These are phyloP conservation scores for Pseudochaenichthys georgianus DNA, from an alignment of 2,797 vertebrate genomes.

Conservation along the genomic window DNA sequence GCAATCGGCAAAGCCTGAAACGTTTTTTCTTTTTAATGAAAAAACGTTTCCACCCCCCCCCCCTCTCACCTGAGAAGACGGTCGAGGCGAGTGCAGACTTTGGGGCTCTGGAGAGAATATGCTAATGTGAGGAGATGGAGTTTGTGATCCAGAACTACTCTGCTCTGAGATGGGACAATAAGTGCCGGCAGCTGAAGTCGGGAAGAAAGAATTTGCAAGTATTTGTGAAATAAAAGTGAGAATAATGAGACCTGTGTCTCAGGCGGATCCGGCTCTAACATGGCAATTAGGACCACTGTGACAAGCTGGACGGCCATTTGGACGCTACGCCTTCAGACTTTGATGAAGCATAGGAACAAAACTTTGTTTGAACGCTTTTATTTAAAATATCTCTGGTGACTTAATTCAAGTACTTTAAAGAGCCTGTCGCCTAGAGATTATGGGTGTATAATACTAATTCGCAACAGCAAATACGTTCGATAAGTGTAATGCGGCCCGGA, in stretches of 20 bases:
- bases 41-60: slow-evolving; percentile 7
- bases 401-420: background rate
- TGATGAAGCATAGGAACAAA: slow-evolving; percentile 37
- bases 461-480: background rate
- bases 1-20: slow-evolving; percentile 29
- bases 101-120: slow-evolving; percentile 65
- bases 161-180: slow-evolving; percentile 68
- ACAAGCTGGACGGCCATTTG: slow-evolving; percentile 45
- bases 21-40: slow-evolving; percentile 13
- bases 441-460: background rate
- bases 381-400: slow-evolving; percentile 30
- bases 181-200: slow-evolving; percentile 66
- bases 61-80: slow-evolving; percentile 63
- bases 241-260: slow-evolving; percentile 76
- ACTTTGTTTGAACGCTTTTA: slow-evolving; percentile 29
- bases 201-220: slow-evolving; percentile 57
- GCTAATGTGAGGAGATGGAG: slow-evolving; percentile 76
- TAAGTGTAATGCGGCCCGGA: slow-evolving; percentile 1
- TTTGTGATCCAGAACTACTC: slow-evolving; percentile 82
- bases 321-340: slow-evolving; percentile 30
- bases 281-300: slow-evolving; percentile 66
- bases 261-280: slow-evolving; percentile 50
- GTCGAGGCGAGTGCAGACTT: slow-evolving; percentile 33
- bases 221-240: slow-evolving; percentile 74
- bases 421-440: background rate